phyloP scores from a whole-genome alignment of 2,888 invertebrate genomes.

The Dione juno region DNA sequence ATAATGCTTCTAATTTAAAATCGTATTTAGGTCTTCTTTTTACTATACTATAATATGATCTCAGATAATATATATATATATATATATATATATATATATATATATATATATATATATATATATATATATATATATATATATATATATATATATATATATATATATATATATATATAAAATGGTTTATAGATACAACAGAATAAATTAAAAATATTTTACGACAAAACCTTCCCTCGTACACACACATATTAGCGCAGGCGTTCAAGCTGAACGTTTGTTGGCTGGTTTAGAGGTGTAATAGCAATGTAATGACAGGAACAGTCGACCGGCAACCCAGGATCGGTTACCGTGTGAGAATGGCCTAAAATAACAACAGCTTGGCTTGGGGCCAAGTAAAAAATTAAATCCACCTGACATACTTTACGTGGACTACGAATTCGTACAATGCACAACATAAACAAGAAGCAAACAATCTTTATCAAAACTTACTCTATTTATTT shows the following conservation, averaged over 20 bases:
- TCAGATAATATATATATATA: no score
- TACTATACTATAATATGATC: no score
- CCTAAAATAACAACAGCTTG: slow-evolving; percentile 64
- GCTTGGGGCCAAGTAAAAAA: slow-evolving; percentile 61
- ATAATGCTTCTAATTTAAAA: no score
- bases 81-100: no score
- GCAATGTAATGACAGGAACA: slow-evolving; percentile 32
- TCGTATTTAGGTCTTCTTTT: no score
- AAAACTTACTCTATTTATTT: slow-evolving; percentile 44
- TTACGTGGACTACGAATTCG: slow-evolving; percentile 47
- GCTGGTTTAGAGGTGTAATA: slow-evolving; percentile 28
- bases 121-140: no score
- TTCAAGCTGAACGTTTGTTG: slow-evolving; percentile 45
- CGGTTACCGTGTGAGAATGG: slow-evolving; percentile 41
- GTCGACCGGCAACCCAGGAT: slow-evolving; percentile 27
- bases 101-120: no score
- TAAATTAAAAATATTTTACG: background rate
- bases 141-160: no score
- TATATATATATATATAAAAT: background rate
- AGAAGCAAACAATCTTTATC: slow-evolving; percentile 50
- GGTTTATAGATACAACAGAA: background rate
- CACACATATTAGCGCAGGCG: slow-evolving; percentile 15
- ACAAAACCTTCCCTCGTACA: slow-evolving; percentile 4
- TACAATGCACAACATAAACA: slow-evolving; percentile 47
- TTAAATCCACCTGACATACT: slow-evolving; percentile 59